These are phyloP conservation scores for Cosmia trapezina DNA, from an alignment of 2,888 invertebrate species.

Conservation along the genomic window DNA sequence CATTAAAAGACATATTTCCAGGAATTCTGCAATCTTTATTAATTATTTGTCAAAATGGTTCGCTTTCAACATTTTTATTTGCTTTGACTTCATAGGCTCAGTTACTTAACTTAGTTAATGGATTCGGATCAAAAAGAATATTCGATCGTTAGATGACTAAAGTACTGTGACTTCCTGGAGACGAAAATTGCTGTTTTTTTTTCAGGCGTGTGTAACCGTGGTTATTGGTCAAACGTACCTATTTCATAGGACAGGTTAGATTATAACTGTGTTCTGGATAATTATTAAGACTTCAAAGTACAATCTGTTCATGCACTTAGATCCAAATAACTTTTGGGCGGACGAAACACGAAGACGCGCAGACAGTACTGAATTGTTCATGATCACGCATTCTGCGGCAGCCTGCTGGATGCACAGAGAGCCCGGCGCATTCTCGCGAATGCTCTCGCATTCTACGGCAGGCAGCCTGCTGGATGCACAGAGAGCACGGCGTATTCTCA, in stretches of 20 bases:
- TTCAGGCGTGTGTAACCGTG: neutral
- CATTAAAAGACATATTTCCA: constrained; percentile 51
- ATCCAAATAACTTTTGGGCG: neutral
- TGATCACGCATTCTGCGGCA: neutral
- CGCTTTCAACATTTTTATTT: constrained; percentile 26
- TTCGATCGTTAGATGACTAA: neutral
- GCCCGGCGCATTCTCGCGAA: neutral
- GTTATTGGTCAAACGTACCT: neutral
- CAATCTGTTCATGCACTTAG: neutral
- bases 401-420: neutral
- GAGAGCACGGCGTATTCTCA: too few relatives aligned
- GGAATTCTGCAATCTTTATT: constrained; percentile 35
- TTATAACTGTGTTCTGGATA: neutral
- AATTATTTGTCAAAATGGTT: constrained; percentile 5
- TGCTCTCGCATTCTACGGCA: neutral
- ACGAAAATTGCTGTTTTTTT: neutral
- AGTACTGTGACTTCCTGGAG: neutral
- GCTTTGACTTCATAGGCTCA: neutral
- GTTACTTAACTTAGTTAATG: neutral
- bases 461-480: neutral
- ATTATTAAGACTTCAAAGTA: neutral
- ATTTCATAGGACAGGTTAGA: neutral
- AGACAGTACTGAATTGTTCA: neutral
- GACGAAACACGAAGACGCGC: neutral
- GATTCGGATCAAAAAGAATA: constrained; percentile 26